Base-by-base conservation (phyloP, 2,888 invertebrate genomes). In the Dasypogon diadema region DNA sequence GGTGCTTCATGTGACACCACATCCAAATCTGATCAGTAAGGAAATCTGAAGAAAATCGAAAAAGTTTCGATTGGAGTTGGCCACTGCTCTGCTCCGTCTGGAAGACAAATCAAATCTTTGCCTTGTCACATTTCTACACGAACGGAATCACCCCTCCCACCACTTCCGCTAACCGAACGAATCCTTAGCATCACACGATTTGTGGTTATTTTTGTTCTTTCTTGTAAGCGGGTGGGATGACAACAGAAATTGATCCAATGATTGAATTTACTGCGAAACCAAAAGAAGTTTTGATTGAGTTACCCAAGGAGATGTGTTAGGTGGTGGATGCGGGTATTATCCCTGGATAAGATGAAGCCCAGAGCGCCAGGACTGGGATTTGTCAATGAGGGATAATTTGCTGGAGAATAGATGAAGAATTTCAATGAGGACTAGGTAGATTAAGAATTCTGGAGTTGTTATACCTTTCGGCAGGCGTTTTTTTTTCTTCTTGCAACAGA, bases 221-320 rank as follows among this genome's bases (percentile, higher is more conserved):
- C 37, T 55, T 60, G 46, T 58, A 60, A 26, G 58, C 30, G 42
- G 24, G 30, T 74, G 26, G 30, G 74, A 60, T 74, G 74, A 74
- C 74, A 74, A 60, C 74, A 74, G 74, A 58, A 74, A 74, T 74
- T 74, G 74, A 74, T 74, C 74, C 74, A 74, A 74, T 74, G 74
- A 74, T 74, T 74, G 58, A 74, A 74, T 74, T 74, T 74, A 60
- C 58, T 58, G 74, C 56, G 74, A 74, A 74, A 74, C 74, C 74
- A 74, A 74, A 74, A 48, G 46, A 74, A 73, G 58, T 74, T 74
- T 74, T 74, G 74, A 74, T 74, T 74, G 58, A 74, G 58, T 74
- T 74, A 74, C 58, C 18, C 26, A 22, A 54, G 70, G 34, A 54
- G 54, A 22, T 34, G 70, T 34, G 34, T 14, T 42, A 24, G 37